Evolutionary conservation across 2,888 invertebrate genomes (phyloP), one percentile per base, ranked within the genome.

Genomic region (Cataglyphis rosenhaueri): DNA sequence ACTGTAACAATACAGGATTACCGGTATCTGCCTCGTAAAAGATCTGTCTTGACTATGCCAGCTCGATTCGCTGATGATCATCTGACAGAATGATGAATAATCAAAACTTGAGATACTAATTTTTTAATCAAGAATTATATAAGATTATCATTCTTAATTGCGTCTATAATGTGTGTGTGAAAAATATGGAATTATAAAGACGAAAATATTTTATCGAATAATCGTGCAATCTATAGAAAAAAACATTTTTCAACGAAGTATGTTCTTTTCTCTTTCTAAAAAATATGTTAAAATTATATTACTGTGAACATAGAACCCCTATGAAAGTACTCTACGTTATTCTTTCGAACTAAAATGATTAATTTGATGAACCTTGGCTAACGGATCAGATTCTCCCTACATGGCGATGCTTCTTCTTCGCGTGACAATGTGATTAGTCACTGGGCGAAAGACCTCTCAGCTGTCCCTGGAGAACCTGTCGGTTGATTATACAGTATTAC

Each of bases 1-100:
- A 88, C 78, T 85, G 65, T 85, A 82, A 87, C 85, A 68, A 57
- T 78, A 48, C 35, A 38, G 15, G 59, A 79, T 70, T 66, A 75
- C 25, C 35, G 59, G 59, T 61, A 68, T 74, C 75, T 65, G 61
- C 61, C 75, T 86, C 64, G 76, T 64, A 71, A 76, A 29, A 74
- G 81, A 84, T 29, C 29, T 29, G 29, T 84, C 78, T 86, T 84
- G 78, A 66, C 61, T 55, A 32, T 64, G 44, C 44, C 25, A 71
- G 21, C 29, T 59, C 61, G 25, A 32, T n/a, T 74, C 12, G 59
- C 41, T 74, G 64, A 32, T 44, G 12, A 64, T 73, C 73, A 73
- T 21, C 71, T 57, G 44, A 3, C 38, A 29, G 41, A 15, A 29
- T 61, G 32, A 15, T 32, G 61, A 18, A 32, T n/a, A 44, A 48